phyloP scores from a whole-genome alignment of 2,888 invertebrate genomes.

The Zygothrica quintamaculata region DNA sequence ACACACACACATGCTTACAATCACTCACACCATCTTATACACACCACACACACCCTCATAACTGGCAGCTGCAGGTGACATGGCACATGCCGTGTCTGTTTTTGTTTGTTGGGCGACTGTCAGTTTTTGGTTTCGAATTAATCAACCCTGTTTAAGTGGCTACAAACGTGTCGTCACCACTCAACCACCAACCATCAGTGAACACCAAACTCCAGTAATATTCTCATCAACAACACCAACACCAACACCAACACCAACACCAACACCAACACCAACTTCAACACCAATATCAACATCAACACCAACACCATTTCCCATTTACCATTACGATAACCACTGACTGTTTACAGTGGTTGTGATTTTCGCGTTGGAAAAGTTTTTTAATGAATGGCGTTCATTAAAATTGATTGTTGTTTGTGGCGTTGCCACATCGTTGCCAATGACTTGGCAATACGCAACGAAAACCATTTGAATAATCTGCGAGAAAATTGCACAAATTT shows the following conservation, averaged over 20 bases:
- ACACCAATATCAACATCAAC: neutral
- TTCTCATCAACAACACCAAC: conserved; percentile 3
- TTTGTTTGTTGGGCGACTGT: conserved; percentile 68
- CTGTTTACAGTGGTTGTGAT: conserved; percentile 38
- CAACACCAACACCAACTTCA: conserved; percentile 4
- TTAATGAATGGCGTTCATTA: conserved; percentile 79
- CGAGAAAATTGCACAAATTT: too few relatives aligned
- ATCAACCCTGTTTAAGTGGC: conserved; percentile 75
- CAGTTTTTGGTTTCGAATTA: conserved; percentile 78
- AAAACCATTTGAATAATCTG: neutral
- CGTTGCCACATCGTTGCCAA: conserved; percentile 52
- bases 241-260: conserved; percentile 1
- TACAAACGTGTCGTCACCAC: conserved; percentile 55
- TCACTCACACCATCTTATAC: conserved; percentile 2
- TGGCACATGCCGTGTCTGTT: conserved; percentile 49
- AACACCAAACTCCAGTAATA: neutral
- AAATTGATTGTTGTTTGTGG: conserved; percentile 78
- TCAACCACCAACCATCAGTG: conserved; percentile 6
- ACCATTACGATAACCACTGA: neutral
- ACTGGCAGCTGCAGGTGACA: conserved; percentile 50
- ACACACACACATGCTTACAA: conserved; percentile 15
- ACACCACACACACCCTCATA: conserved; percentile 2
- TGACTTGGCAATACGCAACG: conserved; percentile 66
- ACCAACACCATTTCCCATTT: neutral
- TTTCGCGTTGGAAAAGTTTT: conserved; percentile 64